A percentile compares a stretch with the other conserved stretches of the same genome.
Conservation (phyloP, 2,888 invertebrate species). For the Spicauda simplicius region DNA sequence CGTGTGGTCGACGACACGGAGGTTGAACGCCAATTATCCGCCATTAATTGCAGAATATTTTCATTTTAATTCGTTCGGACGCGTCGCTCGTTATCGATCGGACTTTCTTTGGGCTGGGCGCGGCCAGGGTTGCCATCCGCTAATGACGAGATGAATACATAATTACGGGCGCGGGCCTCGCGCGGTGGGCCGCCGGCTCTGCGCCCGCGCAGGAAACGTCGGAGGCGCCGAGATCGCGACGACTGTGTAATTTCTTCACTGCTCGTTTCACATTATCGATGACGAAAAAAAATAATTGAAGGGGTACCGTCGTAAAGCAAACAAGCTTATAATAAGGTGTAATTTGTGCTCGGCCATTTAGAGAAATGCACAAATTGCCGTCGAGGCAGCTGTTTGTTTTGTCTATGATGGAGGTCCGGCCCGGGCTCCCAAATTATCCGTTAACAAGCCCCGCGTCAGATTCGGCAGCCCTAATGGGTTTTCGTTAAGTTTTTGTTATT, state of each 20-base stretch:
- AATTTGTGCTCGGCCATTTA: conserved; percentile 84
- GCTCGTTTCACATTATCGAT: conserved; percentile 81
- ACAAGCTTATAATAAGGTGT: conserved; percentile 85
- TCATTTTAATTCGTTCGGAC: conserved; percentile 60
- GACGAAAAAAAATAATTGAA: conserved; percentile 82
- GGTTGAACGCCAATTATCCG: conserved; percentile 66
- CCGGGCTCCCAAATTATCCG: conserved; percentile 76
- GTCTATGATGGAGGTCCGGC: conserved; percentile 83
- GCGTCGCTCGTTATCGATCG: conserved; percentile 63
- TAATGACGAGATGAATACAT: conserved; percentile 58
- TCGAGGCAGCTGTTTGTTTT: conserved; percentile 83
- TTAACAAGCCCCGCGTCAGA: conserved; percentile 85
- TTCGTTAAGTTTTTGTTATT: conserved; percentile 82
- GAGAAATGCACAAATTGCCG: conserved; percentile 83
- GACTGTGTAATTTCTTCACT: conserved; percentile 82
- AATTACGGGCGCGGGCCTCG: conserved; percentile 52
- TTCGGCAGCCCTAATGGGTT: conserved; percentile 85
- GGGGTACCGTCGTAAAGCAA: conserved; percentile 84
- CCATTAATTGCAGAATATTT: conserved; percentile 70
- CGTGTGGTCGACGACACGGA: conserved; percentile 57
- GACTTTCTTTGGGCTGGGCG: conserved; percentile 56
- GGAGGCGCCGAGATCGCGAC: conserved; percentile 74
- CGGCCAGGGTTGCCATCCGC: conserved; percentile 49
- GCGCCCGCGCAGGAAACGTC: conserved; percentile 62
- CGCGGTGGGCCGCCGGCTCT: conserved; percentile 45